A percentile compares a stretch with the other conserved stretches of the same genome.
phyloP scores from a whole-genome alignment of 2,113 vertebrate species.

The Notothenia coriiceps region DNA sequence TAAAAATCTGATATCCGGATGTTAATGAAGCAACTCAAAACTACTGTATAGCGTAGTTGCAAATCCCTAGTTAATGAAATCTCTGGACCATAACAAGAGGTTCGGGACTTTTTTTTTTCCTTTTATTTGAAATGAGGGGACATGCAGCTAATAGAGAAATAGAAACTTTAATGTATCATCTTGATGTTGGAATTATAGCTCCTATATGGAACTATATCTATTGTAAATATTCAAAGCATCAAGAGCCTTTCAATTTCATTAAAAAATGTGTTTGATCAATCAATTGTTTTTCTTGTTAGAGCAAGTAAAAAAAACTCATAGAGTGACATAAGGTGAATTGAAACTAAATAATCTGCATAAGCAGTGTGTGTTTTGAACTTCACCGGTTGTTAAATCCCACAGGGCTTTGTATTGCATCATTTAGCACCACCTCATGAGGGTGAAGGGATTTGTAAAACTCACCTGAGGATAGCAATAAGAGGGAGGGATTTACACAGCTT shows the following conservation, averaged over 20 bases:
- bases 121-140: not conserved
- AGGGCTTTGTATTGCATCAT: constrained; percentile 9
- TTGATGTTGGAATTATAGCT: not conserved
- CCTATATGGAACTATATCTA: not conserved
- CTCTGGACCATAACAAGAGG: not conserved
- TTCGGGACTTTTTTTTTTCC: too few species aligned
- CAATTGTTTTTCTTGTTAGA: constrained; percentile 7
- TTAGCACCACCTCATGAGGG: not conserved
- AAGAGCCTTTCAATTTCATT: not conserved
- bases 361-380: constrained; percentile 16
- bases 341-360: not conserved
- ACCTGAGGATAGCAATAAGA: not conserved
- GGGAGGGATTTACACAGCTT: not conserved
- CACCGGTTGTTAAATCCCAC: constrained; percentile 15
- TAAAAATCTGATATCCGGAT: not conserved
- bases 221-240: not conserved
- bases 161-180: not conserved
- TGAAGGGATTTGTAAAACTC: constrained; percentile 13
- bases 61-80: constrained; percentile 26
- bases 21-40: constrained; percentile 13
- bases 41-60: not conserved
- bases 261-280: not conserved
- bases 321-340: not conserved
- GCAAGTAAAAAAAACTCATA: not conserved
- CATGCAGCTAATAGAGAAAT: not conserved